phyloP scores from a whole-genome alignment of 2,888 invertebrate species.

The Glaucopsyche alexis region DNA sequence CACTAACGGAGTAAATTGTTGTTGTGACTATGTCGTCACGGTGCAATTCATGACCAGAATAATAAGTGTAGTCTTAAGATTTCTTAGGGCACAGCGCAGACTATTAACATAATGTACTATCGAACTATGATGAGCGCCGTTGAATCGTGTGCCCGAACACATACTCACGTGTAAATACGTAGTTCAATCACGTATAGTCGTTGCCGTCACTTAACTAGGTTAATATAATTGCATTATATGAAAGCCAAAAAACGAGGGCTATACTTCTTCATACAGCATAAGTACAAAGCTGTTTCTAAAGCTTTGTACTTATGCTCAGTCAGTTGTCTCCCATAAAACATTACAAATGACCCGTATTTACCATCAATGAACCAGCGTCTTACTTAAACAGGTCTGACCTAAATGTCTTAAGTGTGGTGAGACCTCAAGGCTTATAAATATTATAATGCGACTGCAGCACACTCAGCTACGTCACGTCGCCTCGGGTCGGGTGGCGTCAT shows the following conservation, averaged over 20 bases:
- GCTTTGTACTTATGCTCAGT: too few species aligned
- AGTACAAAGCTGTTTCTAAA: too few species aligned
- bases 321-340: too few species aligned
- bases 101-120: neutral
- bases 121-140: too few species aligned
- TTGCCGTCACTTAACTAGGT: too few species aligned
- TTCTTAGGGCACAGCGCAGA: neutral
- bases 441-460: conserved; percentile 24
- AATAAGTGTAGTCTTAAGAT: conserved; percentile 20
- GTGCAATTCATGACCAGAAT: conserved; percentile 25
- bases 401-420: conserved; percentile 2
- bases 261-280: too few species aligned
- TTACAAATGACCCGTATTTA: too few species aligned
- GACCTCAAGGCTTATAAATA: conserved; percentile 24
- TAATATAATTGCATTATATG: neutral
- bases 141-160: too few species aligned
- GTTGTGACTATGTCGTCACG: conserved; percentile 23
- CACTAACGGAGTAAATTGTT: conserved; percentile 11
- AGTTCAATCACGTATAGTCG: too few species aligned
- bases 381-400: neutral
- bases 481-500: neutral
- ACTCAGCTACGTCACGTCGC: neutral
- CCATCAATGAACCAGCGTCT: too few species aligned
- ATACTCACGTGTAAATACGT: too few species aligned
- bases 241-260: too few species aligned